Evolutionary conservation across 2,888 invertebrate species (phyloP).

Genomic region (Cremastobaeus sp.): DNA sequence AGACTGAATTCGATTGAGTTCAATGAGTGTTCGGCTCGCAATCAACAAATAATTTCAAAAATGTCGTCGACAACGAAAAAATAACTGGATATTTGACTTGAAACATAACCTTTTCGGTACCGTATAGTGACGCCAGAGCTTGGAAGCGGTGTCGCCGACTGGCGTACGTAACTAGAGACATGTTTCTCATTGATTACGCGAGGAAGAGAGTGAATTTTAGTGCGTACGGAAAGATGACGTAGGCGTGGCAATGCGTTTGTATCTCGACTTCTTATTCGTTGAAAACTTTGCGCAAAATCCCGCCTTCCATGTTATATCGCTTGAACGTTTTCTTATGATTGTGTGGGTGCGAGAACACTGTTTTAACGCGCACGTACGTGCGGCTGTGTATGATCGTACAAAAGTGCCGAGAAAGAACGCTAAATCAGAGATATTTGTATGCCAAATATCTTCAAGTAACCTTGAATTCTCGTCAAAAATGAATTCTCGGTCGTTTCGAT

Average conservation of each 20-base stretch:
- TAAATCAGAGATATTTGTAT: constrained; percentile 54
- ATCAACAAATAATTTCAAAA: constrained; percentile 11
- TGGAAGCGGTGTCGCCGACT: constrained; percentile 64
- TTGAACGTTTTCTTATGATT: constrained; percentile 54
- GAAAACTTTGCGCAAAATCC: constrained; percentile 76
- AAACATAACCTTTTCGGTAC: constrained; percentile 57
- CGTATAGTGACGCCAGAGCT: constrained; percentile 54
- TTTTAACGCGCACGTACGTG: constrained; percentile 47
- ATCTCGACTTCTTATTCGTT: constrained; percentile 78
- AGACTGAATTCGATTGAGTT: neutral
- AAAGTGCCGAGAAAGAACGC: constrained; percentile 57
- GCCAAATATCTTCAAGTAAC: constrained; percentile 60
- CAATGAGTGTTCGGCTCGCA: constrained; percentile 5
- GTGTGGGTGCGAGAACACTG: constrained; percentile 58
- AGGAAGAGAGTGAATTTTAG: constrained; percentile 77
- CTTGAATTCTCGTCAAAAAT: constrained; percentile 59
- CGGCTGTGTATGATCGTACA: constrained; percentile 37
- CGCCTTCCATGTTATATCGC: constrained; percentile 64
- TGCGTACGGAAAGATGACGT: constrained; percentile 73
- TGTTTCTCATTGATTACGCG: constrained; percentile 76
- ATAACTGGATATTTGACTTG: constrained; percentile 25
- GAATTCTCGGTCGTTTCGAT: constrained; percentile 47
- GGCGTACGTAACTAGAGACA: constrained; percentile 62
- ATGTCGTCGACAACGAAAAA: constrained; percentile 7
- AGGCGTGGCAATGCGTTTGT: constrained; percentile 77